phyloP scores from a whole-genome alignment of 2,888 invertebrate genomes.

The Drosophila austrosaltans region DNA sequence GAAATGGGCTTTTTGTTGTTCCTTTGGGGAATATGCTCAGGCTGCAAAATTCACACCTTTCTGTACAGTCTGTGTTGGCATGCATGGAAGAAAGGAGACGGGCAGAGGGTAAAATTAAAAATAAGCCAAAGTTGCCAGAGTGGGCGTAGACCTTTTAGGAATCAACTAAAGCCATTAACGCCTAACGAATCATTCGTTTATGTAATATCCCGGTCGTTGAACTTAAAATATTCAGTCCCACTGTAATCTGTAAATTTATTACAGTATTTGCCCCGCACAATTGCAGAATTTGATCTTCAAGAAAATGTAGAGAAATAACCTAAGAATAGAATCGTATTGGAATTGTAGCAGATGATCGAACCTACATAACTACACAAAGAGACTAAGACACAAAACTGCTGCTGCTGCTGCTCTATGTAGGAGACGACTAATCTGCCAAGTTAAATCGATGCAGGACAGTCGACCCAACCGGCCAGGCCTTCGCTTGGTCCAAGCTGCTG shows the following conservation, averaged over 20 bases:
- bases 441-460: slow-evolving; percentile 54
- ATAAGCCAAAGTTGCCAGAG: slow-evolving; percentile 13
- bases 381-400: slow-evolving; percentile 46
- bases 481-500: slow-evolving; percentile 21
- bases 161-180: slow-evolving; percentile 40
- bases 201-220: slow-evolving; percentile 57
- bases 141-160: slow-evolving; percentile 55
- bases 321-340: slow-evolving; percentile 21
- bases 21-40: slow-evolving; percentile 63
- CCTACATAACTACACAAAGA: slow-evolving; percentile 24
- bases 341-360: slow-evolving; percentile 38
- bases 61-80: slow-evolving; percentile 44
- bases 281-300: slow-evolving; percentile 52
- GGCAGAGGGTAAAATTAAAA: slow-evolving; percentile 2
- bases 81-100: not conserved
- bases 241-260: slow-evolving; percentile 82
- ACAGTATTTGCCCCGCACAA: slow-evolving; percentile 35
- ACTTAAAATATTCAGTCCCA: slow-evolving; percentile 49
- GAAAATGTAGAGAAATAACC: slow-evolving; percentile 12
- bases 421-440: slow-evolving; percentile 44
- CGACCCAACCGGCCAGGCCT: slow-evolving; percentile 13
- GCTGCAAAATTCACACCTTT: slow-evolving; percentile 68
- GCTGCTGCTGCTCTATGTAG: slow-evolving; percentile 54
- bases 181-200: slow-evolving; percentile 42
- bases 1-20: slow-evolving; percentile 24